Base-by-base conservation (phyloP, 2,797 vertebrate genomes). In the Acanthornis magna region DNA sequence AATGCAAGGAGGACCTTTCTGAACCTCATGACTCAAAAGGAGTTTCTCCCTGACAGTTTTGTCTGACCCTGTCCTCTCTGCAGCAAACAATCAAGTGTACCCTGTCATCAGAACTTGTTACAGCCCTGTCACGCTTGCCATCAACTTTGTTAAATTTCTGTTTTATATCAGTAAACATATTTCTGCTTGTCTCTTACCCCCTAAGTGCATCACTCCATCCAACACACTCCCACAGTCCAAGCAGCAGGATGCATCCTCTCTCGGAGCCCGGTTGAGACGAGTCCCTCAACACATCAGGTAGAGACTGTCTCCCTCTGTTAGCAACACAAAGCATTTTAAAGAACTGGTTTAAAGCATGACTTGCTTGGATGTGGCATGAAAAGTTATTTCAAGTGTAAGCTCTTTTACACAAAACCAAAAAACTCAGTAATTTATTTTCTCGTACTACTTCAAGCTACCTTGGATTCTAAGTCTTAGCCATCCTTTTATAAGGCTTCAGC, bases 211-310 rank as follows among this genome's bases (percentile, higher is more conserved):
- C 18, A 13, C 30, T 72, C 45, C 16, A 23, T 42, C 53, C 11
- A 12, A 23, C 30, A 23, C 9, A 13, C 13, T 65, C 14, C 18
- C 26, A 13, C 5, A 29, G 14, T 5, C 32, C 34, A 65, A 5
- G 30, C 19, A 5, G 30, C 19, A 48, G 29, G 51, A 15, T 53
- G 8, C 3, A 18, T 19, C 4, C 5, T 66, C 4, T 36, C 16
- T 25, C 4, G 3, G 29, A 75, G 12, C 8, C 42, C 10, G 18
- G 6, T 29, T 53, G 29, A 76, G 42, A 20, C 1, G 1, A 55
- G 36, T 42, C 23, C 36, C 47, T 19, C 16, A 26, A 47, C 22
- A 23, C 0, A 0, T 7, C 0, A 0, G 7, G 30, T 50, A 53
- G 51, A 7, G 32, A 9, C 23, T 30, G 60, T 13, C 13, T 61